Evolutionary conservation across 2,888 invertebrate species (phyloP).

Genomic region (Ennomos quercinarius): DNA sequence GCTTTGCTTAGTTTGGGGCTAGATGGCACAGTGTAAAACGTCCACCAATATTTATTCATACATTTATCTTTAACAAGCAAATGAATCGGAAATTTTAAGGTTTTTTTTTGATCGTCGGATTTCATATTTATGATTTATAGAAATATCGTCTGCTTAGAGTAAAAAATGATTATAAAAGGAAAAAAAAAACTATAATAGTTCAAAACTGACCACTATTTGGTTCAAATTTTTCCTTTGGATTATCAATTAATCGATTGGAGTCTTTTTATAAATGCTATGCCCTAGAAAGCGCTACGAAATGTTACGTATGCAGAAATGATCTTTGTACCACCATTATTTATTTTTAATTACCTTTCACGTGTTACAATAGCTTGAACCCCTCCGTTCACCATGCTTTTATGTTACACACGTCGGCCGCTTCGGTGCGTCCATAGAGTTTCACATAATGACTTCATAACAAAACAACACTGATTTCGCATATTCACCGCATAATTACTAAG

Average conservation of each 20-base stretch:
- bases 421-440: conserved; percentile 1
- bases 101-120: neutral
- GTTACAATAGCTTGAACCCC: neutral
- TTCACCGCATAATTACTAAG: conserved; percentile 22
- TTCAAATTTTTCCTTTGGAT: too few species aligned
- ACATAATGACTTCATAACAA: conserved; percentile 19
- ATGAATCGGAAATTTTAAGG: neutral
- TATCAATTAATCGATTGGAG: too few species aligned
- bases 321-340: neutral
- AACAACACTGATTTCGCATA: conserved; percentile 21
- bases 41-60: too few species aligned
- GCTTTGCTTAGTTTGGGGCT: too few species aligned
- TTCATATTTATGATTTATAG: neutral
- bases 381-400: conserved; percentile 6
- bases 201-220: too few species aligned
- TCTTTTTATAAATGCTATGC: too few species aligned
- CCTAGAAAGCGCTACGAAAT: neutral
- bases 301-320: neutral
- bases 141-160: too few species aligned
- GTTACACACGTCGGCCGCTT: neutral
- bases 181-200: too few species aligned
- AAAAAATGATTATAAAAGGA: too few species aligned
- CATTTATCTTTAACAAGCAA: neutral
- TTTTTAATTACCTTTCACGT: conserved; percentile 5
- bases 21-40: too few species aligned